Conservation (phyloP, 2,888 invertebrate species). For the Ctena decussata region DNA sequence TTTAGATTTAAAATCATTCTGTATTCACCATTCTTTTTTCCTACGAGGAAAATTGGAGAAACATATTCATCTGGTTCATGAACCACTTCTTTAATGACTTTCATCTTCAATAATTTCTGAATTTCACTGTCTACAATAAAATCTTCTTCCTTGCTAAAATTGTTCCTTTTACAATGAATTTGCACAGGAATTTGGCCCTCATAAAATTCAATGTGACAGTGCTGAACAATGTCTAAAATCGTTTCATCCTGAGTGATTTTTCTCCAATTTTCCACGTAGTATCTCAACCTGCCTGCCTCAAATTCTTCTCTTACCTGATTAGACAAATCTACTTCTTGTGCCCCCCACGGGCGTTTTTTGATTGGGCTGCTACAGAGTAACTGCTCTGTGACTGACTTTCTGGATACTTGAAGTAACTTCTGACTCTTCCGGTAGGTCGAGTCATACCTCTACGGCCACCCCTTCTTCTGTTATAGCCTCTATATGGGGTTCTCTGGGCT, state of each 20-base stretch:
- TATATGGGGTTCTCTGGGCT: no score
- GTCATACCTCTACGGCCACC: no score
- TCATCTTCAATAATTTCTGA: slow-evolving; percentile 42
- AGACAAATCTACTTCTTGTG: slow-evolving; percentile 37
- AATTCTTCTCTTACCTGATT: slow-evolving; percentile 28
- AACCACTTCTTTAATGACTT: slow-evolving; percentile 41
- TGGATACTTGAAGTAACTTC: no score
- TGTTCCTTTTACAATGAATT: no score
- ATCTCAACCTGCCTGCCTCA: slow-evolving; percentile 20
- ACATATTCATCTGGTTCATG: slow-evolving; percentile 28
- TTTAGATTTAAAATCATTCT: slow-evolving; percentile 47
- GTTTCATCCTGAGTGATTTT: slow-evolving; percentile 2
- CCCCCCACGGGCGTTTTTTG: slow-evolving; percentile 41
- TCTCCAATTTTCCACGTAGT: slow-evolving; percentile 25
- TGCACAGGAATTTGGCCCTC: neutral
- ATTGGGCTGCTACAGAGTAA: no score
- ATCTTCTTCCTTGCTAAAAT: neutral
- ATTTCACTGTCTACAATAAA: slow-evolving; percentile 29
- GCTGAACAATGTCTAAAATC: slow-evolving; percentile 35
- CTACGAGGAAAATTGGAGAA: slow-evolving; percentile 41
- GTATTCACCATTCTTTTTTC: slow-evolving; percentile 41
- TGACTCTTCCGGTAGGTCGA: no score
- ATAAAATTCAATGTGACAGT: slow-evolving; percentile 41
- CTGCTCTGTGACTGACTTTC: no score
- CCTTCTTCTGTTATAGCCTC: no score